Percentiles rank a stretch among this genome's conserved stretches.
Evolutionary conservation across 2,797 vertebrate species (phyloP).

Genomic region (Acrossocheilus wenchowensis): DNA sequence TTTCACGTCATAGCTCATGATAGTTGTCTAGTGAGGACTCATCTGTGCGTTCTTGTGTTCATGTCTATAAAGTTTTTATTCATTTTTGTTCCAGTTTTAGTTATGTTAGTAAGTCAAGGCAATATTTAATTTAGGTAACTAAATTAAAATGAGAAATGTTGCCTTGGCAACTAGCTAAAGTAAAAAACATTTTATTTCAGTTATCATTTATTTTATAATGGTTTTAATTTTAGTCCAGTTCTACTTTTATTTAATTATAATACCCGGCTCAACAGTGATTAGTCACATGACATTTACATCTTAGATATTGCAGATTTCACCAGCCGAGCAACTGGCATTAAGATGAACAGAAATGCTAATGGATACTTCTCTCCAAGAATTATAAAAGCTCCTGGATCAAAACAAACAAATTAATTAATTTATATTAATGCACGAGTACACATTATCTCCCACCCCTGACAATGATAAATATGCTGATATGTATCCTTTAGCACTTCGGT

Average conservation of each 20-base stretch:
- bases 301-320: neutral
- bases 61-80: no score
- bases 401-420: conserved; percentile 37
- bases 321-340: neutral
- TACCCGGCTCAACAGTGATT: neutral
- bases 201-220: no score
- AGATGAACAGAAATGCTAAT: conserved; percentile 23
- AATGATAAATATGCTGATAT: conserved; percentile 41
- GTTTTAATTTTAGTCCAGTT: neutral
- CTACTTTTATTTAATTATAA: neutral
- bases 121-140: no score
- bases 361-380: neutral
- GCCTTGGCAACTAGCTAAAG: no score
- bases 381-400: conserved; percentile 16
- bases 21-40: neutral
- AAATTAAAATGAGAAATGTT: no score
- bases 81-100: no score
- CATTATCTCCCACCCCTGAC: conserved; percentile 25
- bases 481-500: neutral
- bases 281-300: conserved; percentile 9
- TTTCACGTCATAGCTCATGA: neutral
- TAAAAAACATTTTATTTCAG: no score
- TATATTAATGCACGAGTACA: conserved; percentile 13
- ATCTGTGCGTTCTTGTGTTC: neutral
- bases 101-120: no score